phyloP scores from a whole-genome alignment of 2,113 vertebrate genomes.

The Indicator indicator region DNA sequence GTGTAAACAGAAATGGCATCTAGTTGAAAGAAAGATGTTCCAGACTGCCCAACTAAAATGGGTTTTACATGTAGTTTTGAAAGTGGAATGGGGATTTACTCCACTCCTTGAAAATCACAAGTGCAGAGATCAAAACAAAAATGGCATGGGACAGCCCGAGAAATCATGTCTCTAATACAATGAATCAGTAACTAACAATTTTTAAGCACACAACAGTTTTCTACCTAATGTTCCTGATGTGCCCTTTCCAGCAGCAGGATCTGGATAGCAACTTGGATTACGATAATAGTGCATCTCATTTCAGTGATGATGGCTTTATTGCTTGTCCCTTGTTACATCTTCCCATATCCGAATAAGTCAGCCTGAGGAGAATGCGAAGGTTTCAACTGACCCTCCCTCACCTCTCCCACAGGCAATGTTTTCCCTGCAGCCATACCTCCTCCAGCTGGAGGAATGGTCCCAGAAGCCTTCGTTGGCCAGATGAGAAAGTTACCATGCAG shows the following conservation, averaged over 20 bases:
- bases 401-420: not conserved
- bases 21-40: not conserved
- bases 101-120: not conserved
- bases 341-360: not conserved
- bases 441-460: not conserved
- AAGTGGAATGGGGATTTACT: not conserved
- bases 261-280: not conserved
- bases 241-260: not conserved
- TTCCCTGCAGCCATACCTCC: not conserved
- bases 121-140: not conserved
- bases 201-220: not conserved
- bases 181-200: not conserved
- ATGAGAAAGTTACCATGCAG: not conserved
- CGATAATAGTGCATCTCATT: not conserved
- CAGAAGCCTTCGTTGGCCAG: not conserved
- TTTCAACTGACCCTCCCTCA: not conserved
- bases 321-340: not conserved
- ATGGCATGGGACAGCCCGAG: not conserved
- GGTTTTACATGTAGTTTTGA: not conserved
- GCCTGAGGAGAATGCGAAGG: accelerated
- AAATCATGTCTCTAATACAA: not conserved
- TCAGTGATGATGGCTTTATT: not conserved
- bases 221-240: not conserved
- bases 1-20: not conserved
- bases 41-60: not conserved